A percentile compares a stretch with the other conserved stretches of the same genome.
These are phyloP conservation scores for Coilia nasus DNA, from an alignment of 2,797 vertebrate genomes.

Conservation along the genomic window DNA sequence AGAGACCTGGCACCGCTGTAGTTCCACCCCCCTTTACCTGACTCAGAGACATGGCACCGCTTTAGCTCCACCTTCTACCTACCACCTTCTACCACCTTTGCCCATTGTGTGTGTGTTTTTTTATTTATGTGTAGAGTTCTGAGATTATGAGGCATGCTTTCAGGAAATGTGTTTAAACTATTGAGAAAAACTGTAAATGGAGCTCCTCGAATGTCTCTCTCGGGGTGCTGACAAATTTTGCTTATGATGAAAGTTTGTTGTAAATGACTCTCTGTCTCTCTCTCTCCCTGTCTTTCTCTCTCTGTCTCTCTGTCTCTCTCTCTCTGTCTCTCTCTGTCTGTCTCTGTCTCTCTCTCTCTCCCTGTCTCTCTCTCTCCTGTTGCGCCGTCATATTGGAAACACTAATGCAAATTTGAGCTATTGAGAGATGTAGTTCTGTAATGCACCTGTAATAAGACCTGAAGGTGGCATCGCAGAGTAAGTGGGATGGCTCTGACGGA, in stretches of 20 bases:
- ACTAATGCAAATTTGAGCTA: neutral
- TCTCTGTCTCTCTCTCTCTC: neutral
- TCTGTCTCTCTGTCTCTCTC: slow-evolving; percentile 30
- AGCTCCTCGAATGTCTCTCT: neutral
- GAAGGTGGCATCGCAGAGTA: neutral
- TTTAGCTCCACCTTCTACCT: too few relatives aligned
- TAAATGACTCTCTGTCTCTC: neutral
- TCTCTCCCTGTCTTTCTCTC: neutral
- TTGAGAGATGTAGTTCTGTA: neutral
- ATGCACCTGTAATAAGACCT: neutral
- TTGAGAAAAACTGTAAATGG: too few relatives aligned
- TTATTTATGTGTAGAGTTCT: too few relatives aligned
- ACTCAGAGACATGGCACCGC: too few relatives aligned
- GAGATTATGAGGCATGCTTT: too few relatives aligned
- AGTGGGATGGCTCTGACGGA: too few relatives aligned
- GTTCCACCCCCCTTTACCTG: too few relatives aligned
- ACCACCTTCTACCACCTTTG: too few relatives aligned
- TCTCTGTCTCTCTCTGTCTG: slow-evolving; percentile 18
- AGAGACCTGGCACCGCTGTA: neutral
- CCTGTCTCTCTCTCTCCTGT: slow-evolving; percentile 8
- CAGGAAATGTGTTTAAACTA: too few relatives aligned
- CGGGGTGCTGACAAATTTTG: neutral
- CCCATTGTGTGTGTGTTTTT: too few relatives aligned
- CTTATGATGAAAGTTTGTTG: neutral
- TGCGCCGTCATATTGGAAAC: neutral